Conservation (phyloP, 2,888 invertebrate genomes). For the Diplolepis rosae region DNA sequence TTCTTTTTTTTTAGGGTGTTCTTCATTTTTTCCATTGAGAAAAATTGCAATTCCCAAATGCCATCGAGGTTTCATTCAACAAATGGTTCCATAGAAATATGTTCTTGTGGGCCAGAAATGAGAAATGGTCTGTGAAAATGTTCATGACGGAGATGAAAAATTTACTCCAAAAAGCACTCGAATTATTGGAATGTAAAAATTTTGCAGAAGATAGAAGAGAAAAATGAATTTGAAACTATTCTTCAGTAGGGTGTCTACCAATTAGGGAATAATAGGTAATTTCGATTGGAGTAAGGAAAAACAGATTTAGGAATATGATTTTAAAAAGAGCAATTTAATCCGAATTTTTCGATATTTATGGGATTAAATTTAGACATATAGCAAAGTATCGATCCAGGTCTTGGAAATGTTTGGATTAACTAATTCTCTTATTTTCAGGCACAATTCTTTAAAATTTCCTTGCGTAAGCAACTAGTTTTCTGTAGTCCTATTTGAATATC, state of each 20-base stretch:
- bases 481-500: conserved; percentile 25
- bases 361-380: background rate
- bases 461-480: conserved; percentile 15
- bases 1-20: background rate
- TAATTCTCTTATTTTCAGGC: conserved; percentile 1
- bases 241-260: too few species aligned
- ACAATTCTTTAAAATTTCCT: conserved; percentile 25
- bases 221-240: background rate
- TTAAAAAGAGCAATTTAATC: too few species aligned
- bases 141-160: background rate
- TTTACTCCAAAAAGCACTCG: conserved; percentile 4
- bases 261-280: too few species aligned
- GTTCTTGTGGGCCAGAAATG: background rate
- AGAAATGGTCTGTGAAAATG: background rate
- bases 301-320: too few species aligned
- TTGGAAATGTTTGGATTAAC: conserved; percentile 6
- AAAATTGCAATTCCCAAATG: conserved; percentile 27
- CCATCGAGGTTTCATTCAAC: conserved; percentile 8
- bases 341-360: background rate
- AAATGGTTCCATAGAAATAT: background rate
- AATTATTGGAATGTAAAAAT: too few species aligned
- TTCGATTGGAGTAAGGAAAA: too few species aligned
- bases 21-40: background rate
- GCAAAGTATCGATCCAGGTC: background rate
- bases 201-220: background rate